phyloP scores from a whole-genome alignment of 2,797 vertebrate genomes.

The Fratercula arctica region DNA sequence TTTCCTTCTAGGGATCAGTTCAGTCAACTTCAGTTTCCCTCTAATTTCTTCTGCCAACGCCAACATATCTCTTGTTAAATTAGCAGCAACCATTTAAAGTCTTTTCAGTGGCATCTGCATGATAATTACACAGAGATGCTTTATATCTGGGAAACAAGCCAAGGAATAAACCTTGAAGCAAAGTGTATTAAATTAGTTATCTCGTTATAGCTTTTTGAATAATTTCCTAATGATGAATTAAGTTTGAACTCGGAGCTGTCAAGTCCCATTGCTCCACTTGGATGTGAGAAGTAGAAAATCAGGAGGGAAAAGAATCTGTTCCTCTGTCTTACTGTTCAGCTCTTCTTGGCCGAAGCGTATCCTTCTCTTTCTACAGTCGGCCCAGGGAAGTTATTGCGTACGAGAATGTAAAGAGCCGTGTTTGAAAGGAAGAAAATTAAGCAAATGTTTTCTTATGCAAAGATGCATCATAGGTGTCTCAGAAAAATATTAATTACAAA shows the following conservation, averaged over 20 bases:
- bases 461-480: slow-evolving; percentile 34
- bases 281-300: slow-evolving; percentile 61
- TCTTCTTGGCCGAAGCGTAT: not conserved
- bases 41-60: slow-evolving; percentile 43
- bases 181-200: slow-evolving; percentile 81
- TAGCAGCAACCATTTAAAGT: slow-evolving; percentile 73
- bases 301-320: slow-evolving; percentile 25
- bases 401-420: not conserved
- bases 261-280: slow-evolving; percentile 63
- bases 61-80: slow-evolving; percentile 70
- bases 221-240: slow-evolving; percentile 75
- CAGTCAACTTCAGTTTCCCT: slow-evolving; percentile 36
- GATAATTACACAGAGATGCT: slow-evolving; percentile 74
- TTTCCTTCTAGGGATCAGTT: slow-evolving; percentile 26
- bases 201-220: slow-evolving; percentile 77
- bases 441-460: not conserved
- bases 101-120: slow-evolving; percentile 75
- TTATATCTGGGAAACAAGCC: slow-evolving; percentile 77
- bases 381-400: not conserved
- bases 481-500: slow-evolving; percentile 43
- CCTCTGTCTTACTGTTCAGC: not conserved
- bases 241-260: slow-evolving; percentile 71
- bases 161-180: slow-evolving; percentile 80
- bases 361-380: not conserved
- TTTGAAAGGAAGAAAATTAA: slow-evolving; percentile 26